Base-by-base conservation (phyloP, 2,797 vertebrate species). In the Antennarius maculatus region DNA sequence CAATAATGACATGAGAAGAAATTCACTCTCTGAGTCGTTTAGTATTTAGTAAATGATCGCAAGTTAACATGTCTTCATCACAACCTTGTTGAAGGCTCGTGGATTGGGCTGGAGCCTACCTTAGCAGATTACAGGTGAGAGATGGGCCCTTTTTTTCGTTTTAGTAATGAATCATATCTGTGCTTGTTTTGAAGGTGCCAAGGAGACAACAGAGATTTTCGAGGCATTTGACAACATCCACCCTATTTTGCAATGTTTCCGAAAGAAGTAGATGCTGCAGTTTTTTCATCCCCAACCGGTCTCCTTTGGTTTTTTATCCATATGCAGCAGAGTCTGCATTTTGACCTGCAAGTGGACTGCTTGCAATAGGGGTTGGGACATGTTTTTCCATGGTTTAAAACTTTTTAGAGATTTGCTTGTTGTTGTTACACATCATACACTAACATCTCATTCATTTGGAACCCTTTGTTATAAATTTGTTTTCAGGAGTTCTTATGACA, bases 201-300 rank as follows among this genome's bases (percentile, higher is more conserved):
- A 99, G 87, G 97, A 99, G 84, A 94, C 97, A 94, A 94, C 90
- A 74, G 98, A 99, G 89, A 99, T 99, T 83, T 99, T 99, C 17
- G 98, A 99, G 92, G 98, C 98, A 0, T 99, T 99, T 94, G 97
- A 99, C 92, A 99, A 99, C 84, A 99, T 99, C 85, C 99, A 99
- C 87, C 98, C 98, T 39, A 99, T 99, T 87, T 93, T 99, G 78
- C 99, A 99, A 94, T 97, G 98, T 73, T 99, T 99, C 91, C 91
- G 96, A 81, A 99, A 99, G 89, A 98, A 97, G 86, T 99, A 97
- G 94, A 92, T 77, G 52, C 65, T 63, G 47, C 49, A 34, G 2
- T 11, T 59, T 23, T 12, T 61, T 64, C 61, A 46, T 23, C 29
- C 18, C 10, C 16, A 39, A 50, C 16, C 7, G 0, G 1, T 49